A percentile compares a stretch with the other conserved stretches of the same genome.
Conservation (phyloP, 2,888 invertebrate genomes). For the Cyaniris semiargus region DNA sequence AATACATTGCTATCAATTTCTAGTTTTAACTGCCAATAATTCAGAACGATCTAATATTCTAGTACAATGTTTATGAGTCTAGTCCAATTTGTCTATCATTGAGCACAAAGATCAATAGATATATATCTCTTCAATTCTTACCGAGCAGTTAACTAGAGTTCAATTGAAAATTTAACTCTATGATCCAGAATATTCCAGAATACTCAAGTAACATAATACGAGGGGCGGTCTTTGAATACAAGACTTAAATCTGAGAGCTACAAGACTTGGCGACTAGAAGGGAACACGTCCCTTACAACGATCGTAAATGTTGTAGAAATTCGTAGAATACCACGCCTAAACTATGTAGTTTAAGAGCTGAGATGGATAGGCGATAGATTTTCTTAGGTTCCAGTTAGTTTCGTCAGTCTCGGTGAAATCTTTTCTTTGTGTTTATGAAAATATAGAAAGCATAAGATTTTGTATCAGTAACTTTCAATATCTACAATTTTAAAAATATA, state of each 20-base stretch:
- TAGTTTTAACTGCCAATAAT: not conserved
- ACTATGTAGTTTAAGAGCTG: not conserved
- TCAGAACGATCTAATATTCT: not conserved
- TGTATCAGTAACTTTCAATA: too few relatives aligned
- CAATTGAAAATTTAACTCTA: not conserved
- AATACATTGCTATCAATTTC: constrained; percentile 6
- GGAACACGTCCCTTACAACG: constrained; percentile 24
- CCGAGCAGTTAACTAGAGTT: not conserved
- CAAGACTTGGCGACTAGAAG: not conserved
- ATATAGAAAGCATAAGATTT: too few relatives aligned
- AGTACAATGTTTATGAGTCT: not conserved
- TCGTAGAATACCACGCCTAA: not conserved
- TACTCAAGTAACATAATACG: constrained; percentile 8
- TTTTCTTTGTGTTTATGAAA: too few relatives aligned
- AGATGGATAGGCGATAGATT: not conserved
- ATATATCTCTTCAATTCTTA: not conserved
- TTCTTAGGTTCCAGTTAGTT: not conserved
- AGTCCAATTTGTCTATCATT: not conserved
- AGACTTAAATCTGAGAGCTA: constrained; percentile 11
- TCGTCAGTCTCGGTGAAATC: not conserved
- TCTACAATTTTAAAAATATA: too few relatives aligned
- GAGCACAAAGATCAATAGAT: not conserved
- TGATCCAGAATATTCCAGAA: not conserved
- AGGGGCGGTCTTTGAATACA: not conserved
- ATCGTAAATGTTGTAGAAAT: constrained; percentile 31